Conservation (phyloP, 1,140 invertebrate genomes). For the Himalopsyche phryganea region DNA sequence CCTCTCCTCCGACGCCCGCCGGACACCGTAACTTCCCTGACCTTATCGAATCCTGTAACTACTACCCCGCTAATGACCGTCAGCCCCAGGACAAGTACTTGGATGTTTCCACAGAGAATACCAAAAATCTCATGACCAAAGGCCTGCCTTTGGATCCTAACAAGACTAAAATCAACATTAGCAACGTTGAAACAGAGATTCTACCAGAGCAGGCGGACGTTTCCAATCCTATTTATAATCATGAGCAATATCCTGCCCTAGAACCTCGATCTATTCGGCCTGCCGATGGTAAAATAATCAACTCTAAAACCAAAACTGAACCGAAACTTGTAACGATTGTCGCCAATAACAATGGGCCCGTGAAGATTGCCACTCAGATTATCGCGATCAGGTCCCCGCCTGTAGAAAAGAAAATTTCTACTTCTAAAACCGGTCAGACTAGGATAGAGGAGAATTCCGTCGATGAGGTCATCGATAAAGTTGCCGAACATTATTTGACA, state of each 20-base stretch:
- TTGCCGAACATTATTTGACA: conserved; percentile 13
- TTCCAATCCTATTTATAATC: conserved; percentile 20
- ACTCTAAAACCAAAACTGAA: conserved; percentile 12
- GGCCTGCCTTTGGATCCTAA: conserved; percentile 4
- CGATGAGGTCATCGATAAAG: neutral
- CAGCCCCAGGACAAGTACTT: conserved; percentile 26
- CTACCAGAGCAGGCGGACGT: conserved; percentile 8
- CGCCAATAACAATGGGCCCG: conserved; percentile 16
- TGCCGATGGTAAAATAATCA: conserved; percentile 6
- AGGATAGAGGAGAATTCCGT: neutral
- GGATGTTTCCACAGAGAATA: conserved; percentile 28
- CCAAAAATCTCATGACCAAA: conserved; percentile 23
- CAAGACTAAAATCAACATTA: conserved; percentile 21
- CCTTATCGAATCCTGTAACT: conserved; percentile 50
- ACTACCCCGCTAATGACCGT: conserved; percentile 40
- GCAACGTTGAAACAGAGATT: conserved; percentile 7
- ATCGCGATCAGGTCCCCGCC: neutral
- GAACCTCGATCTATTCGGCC: conserved; percentile 22
- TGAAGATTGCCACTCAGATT: conserved; percentile 18
- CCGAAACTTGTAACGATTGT: conserved; percentile 5
- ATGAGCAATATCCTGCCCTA: conserved; percentile 30
- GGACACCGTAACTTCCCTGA: conserved; percentile 47
- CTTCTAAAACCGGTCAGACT: neutral
- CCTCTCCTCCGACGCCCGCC: neutral
- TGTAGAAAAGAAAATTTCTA: conserved; percentile 16